Evolutionary conservation across 2,888 invertebrate genomes (phyloP), one percentile per base, ranked within the genome.

Genomic region (Euplexia lucipara): DNA sequence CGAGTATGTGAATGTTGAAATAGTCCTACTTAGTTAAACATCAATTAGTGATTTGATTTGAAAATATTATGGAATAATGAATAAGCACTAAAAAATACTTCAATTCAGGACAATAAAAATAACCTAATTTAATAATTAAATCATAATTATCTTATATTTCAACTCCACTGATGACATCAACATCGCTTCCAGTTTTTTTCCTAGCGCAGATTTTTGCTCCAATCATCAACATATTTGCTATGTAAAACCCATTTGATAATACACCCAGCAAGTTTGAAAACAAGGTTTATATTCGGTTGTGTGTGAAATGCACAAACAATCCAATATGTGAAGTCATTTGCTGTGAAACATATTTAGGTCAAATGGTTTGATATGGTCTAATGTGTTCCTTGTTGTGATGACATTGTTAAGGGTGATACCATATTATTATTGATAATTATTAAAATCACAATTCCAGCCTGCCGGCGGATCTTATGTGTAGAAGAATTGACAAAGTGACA

Each of bases 261-360:
- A 5, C 8, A 65, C 56, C 41, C 44, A 64, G 53, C n/a, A 0
- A 0, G 0, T 8, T 6, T 6, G 0, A 5, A 0, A 0, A 35
- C 42, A 80, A n/a, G 30, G 54, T 51, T 0, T 22, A 14, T 44
- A 65, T 62, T 77, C n/a, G 7, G 30, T 41, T 71, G 54, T 18
- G 5, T 8, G 18, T 1, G 16, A 34, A n/a, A 41, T 26, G 16
- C 48, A 70, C 66, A 78, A 75, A 76, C 78, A 72, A 74, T 73
- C 66, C 18, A 60, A 73, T 77, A 58, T 60, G 64, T 66, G 68
- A 39, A 75, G 59, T 71, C 53, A 58, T 75, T 70, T 53, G 70
- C 56, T 47, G 67, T 61, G 47, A 49, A 58, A 63, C 26, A 62
- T 81, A 90, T 88, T 85, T 88, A 83, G 90, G 90, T 90, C 90